phyloP scores from a whole-genome alignment of 2,797 vertebrate species.

The Meriones psammophilus region DNA sequence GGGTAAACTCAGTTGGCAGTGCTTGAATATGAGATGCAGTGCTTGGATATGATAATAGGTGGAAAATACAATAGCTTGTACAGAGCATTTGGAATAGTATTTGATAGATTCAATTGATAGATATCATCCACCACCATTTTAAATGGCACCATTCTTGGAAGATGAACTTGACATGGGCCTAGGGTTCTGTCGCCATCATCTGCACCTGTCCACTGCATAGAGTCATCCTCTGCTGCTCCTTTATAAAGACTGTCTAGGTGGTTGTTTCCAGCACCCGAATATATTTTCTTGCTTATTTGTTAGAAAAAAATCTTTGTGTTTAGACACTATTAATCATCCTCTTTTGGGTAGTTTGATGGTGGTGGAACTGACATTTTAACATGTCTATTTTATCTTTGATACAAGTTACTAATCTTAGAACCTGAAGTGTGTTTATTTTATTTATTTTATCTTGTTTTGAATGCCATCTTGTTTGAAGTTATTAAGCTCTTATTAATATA shows the following conservation, averaged over 20 bases:
- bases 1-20: neutral
- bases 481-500: neutral
- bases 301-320: neutral
- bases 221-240: neutral
- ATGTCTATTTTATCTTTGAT: constrained; percentile 14
- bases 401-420: neutral
- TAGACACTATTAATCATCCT: neutral
- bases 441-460: constrained; percentile 30
- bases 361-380: neutral
- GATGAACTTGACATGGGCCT: neutral
- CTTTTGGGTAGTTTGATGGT: neutral
- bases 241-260: neutral
- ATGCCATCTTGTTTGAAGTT: neutral
- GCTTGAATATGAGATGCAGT: neutral
- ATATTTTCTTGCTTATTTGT: neutral
- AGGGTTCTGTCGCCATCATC: neutral
- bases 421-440: neutral
- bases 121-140: neutral
- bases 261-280: neutral
- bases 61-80: neutral
- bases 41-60: neutral
- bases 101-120: neutral
- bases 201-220: neutral
- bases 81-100: neutral
- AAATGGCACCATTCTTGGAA: neutral